Percentiles rank a stretch among this genome's conserved stretches.
These are phyloP conservation scores for Mustelus asterias DNA, from an alignment of 2,113 vertebrate species.

Conservation along the genomic window DNA sequence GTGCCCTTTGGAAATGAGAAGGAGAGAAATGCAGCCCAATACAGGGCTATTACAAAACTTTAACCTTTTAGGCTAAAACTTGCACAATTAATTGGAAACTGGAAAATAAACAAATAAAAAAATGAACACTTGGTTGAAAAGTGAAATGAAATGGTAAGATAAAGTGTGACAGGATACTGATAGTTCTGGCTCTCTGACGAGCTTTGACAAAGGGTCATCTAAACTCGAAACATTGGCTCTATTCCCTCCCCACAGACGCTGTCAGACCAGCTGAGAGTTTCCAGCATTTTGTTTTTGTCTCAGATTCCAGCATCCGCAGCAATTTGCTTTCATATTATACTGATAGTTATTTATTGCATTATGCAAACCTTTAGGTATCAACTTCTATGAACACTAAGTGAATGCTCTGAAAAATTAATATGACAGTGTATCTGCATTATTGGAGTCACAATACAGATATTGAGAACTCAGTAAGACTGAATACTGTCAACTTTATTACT, in stretches of 20 bases:
- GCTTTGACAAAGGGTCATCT: too few species aligned
- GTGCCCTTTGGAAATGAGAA: neutral
- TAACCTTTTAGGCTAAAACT: neutral
- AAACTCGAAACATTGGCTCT: too few species aligned
- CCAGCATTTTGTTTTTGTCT: too few species aligned
- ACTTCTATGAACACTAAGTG: neutral
- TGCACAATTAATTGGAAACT: neutral
- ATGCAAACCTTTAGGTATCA: neutral
- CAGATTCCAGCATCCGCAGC: too few species aligned
- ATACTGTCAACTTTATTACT: constrained; percentile 40
- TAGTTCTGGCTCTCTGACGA: too few species aligned
- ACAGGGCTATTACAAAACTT: too few species aligned
- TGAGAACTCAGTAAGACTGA: neutral
- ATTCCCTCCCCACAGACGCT: too few species aligned
- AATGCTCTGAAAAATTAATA: neutral
- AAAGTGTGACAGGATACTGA: neutral
- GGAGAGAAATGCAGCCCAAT: neutral
- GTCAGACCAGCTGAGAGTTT: too few species aligned
- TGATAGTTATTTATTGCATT: neutral
- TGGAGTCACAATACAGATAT: neutral
- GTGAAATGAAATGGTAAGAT: neutral
- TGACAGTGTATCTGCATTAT: neutral
- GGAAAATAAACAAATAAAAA: neutral
- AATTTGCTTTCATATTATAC: too few species aligned
- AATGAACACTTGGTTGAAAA: neutral